phyloP scores from a whole-genome alignment of 2,797 vertebrate genomes.

The Mormyrops attenuatus region DNA sequence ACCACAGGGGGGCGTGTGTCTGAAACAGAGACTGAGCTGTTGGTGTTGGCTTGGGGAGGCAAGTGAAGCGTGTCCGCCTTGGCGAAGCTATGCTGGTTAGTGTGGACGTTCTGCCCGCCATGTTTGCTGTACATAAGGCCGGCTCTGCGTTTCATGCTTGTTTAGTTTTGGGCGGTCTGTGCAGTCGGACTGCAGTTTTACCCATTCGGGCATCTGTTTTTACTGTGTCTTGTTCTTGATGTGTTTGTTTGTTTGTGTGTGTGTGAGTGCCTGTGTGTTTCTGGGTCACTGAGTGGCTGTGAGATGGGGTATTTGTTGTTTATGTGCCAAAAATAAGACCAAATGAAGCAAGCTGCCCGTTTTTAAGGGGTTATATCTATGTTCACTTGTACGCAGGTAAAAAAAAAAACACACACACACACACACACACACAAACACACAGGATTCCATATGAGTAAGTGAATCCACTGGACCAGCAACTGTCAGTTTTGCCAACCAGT shows the following conservation, averaged over 20 bases:
- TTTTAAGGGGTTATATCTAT: background rate
- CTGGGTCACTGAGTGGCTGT: background rate
- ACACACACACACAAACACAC: background rate
- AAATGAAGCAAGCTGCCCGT: slow-evolving; percentile 1
- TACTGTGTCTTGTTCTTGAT: background rate
- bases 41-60: background rate
- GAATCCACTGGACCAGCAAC: slow-evolving; percentile 4
- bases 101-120: background rate
- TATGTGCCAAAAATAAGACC: slow-evolving; percentile 15
- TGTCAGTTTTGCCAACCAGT: background rate
- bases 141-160: background rate
- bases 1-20: background rate
- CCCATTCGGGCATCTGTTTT: background rate
- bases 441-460: background rate
- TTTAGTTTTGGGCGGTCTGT: background rate
- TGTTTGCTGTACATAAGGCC: background rate
- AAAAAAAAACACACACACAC: background rate
- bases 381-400: background rate
- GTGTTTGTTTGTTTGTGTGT: background rate
- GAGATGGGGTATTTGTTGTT: background rate
- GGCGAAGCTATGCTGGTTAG: background rate
- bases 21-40: background rate
- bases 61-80: background rate
- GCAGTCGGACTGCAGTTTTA: background rate
- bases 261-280: background rate